Base-by-base conservation (phyloP, 1,140 invertebrate species). In the Pentalonia nigronervosa region DNA sequence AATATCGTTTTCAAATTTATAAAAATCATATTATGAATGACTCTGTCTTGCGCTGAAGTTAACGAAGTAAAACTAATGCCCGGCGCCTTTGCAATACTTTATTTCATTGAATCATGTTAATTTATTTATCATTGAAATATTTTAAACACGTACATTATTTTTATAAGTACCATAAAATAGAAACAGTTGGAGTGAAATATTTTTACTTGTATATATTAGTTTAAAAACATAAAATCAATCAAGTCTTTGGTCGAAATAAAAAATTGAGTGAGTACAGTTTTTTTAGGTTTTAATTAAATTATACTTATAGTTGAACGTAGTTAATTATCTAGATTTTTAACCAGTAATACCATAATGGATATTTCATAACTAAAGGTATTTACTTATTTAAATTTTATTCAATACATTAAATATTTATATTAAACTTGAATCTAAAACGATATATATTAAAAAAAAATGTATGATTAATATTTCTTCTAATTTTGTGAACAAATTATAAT, bases 11-110 rank as follows among this genome's bases (percentile, higher is more conserved):
- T 67, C 0, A 67, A 67, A n/a, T 34, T 76, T 76, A 34, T 76
- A 76, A 76, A 76, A 76, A 76, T 76, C 30, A 76, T n/a, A n/a
- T 76, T 17, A 76, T 76, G 60, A n/a, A 76, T 76, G n/a, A 76
- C 60, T 67, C 14, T n/a, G 14, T 76, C 11, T 76, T n/a, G 60
- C n/a, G n/a, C 0, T 30, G 60, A n/a, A n/a, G 60, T 76, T n/a
- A 76, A 76, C n/a, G 14, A 7, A n/a, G 11, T n/a, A 14, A 76
- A 76, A 76, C n/a, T n/a, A 76, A 76, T n/a, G 30, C 30, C 14
- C 41, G 41, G 2, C 41, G 41, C 41, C 41, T 4, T 0, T 34
- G 6, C 30, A n/a, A 76, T 30, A 67, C 14, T 14, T n/a, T 76
- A 76, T 17, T 3, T 14, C 60, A 76, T 30, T 76, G 60, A 76